Conservation (phyloP, 37 sponge, comb jelly and placozoan genomes). For the Hormiphora californensis region DNA sequence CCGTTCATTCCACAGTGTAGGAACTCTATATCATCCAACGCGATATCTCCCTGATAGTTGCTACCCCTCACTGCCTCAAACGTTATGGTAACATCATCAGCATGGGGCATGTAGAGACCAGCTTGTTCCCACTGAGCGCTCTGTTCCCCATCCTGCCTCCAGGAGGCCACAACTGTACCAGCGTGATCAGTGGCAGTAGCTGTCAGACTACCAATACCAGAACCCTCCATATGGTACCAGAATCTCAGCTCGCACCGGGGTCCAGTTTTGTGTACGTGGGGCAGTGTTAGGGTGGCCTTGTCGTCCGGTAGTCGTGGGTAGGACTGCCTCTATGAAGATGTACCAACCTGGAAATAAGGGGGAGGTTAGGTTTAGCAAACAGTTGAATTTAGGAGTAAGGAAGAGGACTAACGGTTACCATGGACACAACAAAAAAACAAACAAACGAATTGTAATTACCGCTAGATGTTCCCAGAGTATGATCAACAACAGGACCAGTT, state of each 20-base stretch:
- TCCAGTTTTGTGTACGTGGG: neutral
- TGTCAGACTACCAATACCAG: slow-evolving; percentile 17
- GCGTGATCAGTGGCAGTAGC: neutral
- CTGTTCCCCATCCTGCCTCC: slow-evolving; percentile 46
- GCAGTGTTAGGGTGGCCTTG: slow-evolving; percentile 34
- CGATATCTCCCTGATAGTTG: slow-evolving; percentile 52
- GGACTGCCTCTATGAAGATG: slow-evolving; percentile 26
- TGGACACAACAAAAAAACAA: neutral
- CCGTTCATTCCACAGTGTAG: slow-evolving; percentile 42
- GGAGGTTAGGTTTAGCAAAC: neutral
- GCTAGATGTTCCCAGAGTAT: slow-evolving; percentile 50
- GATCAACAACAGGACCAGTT: slow-evolving; percentile 56
- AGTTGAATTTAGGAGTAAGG: neutral
- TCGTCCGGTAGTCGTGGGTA: slow-evolving; percentile 40
- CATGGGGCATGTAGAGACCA: slow-evolving; percentile 31
- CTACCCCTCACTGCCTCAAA: slow-evolving; percentile 8
- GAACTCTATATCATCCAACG: slow-evolving; percentile 56
- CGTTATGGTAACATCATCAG: slow-evolving; percentile 40
- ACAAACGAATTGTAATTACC: neutral
- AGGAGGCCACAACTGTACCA: neutral
- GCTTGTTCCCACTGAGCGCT: slow-evolving; percentile 36
- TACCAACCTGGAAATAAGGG: neutral
- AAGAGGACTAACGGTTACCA: neutral
- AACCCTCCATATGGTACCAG: slow-evolving; percentile 56
- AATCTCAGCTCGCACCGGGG: slow-evolving; percentile 51